Percentiles rank a stretch among this genome's conserved stretches.
Evolutionary conservation across 2,113 vertebrate species (phyloP).

Genomic region (Dicaeum eximium): DNA sequence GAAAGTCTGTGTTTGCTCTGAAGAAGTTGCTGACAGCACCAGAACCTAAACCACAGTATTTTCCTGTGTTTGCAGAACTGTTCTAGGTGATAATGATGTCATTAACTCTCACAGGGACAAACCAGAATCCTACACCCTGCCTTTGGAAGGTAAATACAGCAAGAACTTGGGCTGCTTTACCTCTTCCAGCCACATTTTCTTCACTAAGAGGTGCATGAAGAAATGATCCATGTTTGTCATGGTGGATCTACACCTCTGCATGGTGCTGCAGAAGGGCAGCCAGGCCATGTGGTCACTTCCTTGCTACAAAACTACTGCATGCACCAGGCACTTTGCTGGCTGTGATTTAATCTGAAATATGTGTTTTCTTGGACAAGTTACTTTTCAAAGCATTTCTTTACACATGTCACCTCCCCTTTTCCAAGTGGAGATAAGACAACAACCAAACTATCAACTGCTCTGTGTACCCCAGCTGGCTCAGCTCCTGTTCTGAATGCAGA

Average conservation of each 20-base stretch:
- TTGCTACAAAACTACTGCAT: not conserved
- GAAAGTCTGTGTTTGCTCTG: constrained; percentile 29
- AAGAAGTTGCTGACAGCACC: constrained; percentile 38
- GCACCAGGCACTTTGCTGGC: not conserved
- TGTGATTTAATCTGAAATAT: not conserved
- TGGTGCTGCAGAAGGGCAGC: not conserved
- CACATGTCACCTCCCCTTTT: not conserved
- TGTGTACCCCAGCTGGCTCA: not conserved
- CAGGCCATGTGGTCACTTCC: not conserved
- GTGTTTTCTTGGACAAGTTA: not conserved
- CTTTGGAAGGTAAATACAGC: not conserved
- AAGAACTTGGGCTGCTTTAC: not conserved
- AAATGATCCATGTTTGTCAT: not conserved
- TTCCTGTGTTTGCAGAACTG: not conserved
- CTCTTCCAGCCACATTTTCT: not conserved
- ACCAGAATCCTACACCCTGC: not conserved
- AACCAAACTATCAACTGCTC: not conserved
- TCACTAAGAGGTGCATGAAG: not conserved
- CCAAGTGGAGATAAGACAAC: not conserved
- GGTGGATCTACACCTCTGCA: not conserved
- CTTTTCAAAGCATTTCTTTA: not conserved
- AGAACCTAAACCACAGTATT: constrained; percentile 4
- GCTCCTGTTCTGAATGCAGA: not conserved
- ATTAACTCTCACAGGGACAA: constrained; percentile 17
- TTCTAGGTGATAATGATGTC: constrained; percentile 44